phyloP scores from a whole-genome alignment of 2,888 invertebrate genomes.

The Lepidochrysops patricia region DNA sequence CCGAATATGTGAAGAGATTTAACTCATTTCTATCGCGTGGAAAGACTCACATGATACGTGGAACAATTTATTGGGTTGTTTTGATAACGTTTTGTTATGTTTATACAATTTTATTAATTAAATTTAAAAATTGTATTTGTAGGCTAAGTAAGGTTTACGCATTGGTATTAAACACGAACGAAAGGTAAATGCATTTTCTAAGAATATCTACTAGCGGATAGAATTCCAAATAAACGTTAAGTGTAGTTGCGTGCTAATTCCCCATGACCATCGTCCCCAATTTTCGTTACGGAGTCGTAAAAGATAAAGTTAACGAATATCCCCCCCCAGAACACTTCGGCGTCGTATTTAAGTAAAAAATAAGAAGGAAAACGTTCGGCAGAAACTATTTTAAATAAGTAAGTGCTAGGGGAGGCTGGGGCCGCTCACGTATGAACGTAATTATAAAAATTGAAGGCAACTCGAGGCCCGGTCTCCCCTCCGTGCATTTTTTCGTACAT shows the following conservation, averaged over 20 bases:
- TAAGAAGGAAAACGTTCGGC: slow-evolving; percentile 41
- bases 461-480: slow-evolving; percentile 62
- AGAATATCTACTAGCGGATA: neutral
- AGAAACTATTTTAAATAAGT: slow-evolving; percentile 57
- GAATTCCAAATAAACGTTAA: neutral
- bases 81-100: slow-evolving; percentile 34
- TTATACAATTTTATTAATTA: no score
- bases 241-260: slow-evolving; percentile 1
- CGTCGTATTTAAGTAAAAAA: slow-evolving; percentile 5
- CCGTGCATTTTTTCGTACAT: slow-evolving; percentile 75
- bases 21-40: slow-evolving; percentile 52
- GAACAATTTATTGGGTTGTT: slow-evolving; percentile 44
- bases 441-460: slow-evolving; percentile 74
- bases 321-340: neutral
- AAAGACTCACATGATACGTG: slow-evolving; percentile 27
- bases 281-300: neutral
- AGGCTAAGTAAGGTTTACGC: neutral
- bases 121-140: no score
- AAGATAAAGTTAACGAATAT: neutral
- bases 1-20: slow-evolving; percentile 65
- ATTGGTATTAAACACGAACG: neutral
- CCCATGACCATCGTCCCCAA: neutral
- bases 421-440: slow-evolving; percentile 76
- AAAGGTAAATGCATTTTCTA: neutral
- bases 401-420: slow-evolving; percentile 36